Conservation (phyloP, 2,797 vertebrate genomes). For the Enteromius thamalakanensis region DNA sequence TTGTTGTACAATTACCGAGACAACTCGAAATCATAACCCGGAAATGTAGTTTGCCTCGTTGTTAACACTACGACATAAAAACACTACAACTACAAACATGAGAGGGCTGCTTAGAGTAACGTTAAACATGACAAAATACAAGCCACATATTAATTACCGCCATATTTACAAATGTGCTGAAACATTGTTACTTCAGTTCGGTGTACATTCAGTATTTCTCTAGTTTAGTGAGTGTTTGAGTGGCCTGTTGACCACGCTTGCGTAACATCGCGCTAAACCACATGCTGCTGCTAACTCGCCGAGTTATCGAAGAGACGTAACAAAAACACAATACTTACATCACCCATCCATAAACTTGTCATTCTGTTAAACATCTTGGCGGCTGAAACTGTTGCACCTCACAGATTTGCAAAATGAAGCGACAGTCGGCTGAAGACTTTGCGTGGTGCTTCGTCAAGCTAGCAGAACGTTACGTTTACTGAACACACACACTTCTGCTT, state of each 20-base stretch:
- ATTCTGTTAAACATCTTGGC: conserved; percentile 81
- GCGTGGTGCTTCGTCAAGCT: neutral
- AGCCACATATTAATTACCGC: neutral
- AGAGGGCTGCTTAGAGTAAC: neutral
- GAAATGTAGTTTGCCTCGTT: neutral
- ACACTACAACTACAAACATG: neutral
- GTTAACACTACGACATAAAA: neutral
- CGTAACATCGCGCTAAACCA: conserved; percentile 27
- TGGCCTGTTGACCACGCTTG: neutral
- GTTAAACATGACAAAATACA: neutral
- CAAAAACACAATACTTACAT: conserved; percentile 69
- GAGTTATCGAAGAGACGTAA: neutral
- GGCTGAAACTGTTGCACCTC: too few species aligned
- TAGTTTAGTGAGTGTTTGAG: neutral
- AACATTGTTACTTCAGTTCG: neutral
- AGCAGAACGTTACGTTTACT: neutral
- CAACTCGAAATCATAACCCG: neutral
- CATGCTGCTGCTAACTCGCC: neutral
- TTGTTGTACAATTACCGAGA: neutral
- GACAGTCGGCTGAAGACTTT: neutral
- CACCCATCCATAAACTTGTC: conserved; percentile 85
- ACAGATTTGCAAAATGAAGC: neutral
- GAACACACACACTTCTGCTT: conserved; percentile 32
- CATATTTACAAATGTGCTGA: neutral
- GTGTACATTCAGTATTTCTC: neutral